Conservation (phyloP, 64 coral and sea anemone species). For the Hydrozoanthus tunicans region DNA sequence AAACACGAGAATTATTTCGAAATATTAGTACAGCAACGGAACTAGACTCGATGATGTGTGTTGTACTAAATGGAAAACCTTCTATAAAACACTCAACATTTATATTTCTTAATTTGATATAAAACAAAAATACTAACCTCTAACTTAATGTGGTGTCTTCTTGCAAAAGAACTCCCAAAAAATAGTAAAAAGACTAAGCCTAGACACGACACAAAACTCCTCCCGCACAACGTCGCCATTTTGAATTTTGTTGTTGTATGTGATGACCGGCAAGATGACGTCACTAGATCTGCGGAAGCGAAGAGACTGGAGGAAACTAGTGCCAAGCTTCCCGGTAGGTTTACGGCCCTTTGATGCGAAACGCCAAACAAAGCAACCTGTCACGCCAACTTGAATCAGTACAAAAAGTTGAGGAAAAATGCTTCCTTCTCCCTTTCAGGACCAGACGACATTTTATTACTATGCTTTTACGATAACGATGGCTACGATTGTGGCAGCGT, state of each 20-base stretch:
- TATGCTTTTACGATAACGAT: slow-evolving; percentile 60
- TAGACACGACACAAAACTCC: slow-evolving; percentile 24
- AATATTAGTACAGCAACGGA: background rate
- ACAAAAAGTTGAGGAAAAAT: slow-evolving; percentile 18
- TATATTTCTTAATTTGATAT: background rate
- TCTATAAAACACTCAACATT: background rate
- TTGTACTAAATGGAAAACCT: background rate
- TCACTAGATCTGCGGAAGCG: background rate
- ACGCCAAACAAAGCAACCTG: slow-evolving; percentile 11
- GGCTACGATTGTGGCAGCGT: slow-evolving; percentile 63
- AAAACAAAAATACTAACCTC: slow-evolving; percentile 8
- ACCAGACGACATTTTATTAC: slow-evolving; percentile 72
- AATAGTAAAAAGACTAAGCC: slow-evolving; percentile 46
- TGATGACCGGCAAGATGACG: slow-evolving; percentile 3
- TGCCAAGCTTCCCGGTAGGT: background rate
- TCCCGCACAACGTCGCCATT: slow-evolving; percentile 44
- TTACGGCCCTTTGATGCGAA: background rate
- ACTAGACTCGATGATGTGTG: too few relatives aligned
- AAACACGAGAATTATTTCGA: slow-evolving; percentile 8
- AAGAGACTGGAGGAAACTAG: background rate
- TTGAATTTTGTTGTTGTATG: slow-evolving; percentile 46
- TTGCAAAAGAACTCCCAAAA: slow-evolving; percentile 27
- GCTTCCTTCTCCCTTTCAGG: slow-evolving; percentile 58
- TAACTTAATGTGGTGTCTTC: slow-evolving; percentile 41
- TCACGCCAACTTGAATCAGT: background rate